A percentile compares a stretch with the other conserved stretches of the same genome.
Evolutionary conservation across 1,140 invertebrate species (phyloP).

Genomic region (Zaprionus africanus): DNA sequence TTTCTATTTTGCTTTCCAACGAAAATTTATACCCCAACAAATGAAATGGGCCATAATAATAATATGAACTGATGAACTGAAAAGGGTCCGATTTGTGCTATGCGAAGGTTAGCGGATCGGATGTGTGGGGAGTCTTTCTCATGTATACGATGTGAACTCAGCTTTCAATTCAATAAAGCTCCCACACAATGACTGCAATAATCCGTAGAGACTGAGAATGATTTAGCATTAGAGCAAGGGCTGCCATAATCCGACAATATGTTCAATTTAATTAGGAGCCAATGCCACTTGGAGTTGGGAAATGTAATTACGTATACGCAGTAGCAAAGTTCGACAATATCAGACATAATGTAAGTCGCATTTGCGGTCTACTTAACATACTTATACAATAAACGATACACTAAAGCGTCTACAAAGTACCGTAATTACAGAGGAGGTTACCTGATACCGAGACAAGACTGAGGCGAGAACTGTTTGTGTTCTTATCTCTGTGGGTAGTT

Average conservation of each 20-base stretch:
- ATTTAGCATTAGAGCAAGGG: conserved; percentile 28
- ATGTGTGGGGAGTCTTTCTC: neutral
- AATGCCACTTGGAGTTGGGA: conserved; percentile 23
- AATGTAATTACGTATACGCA: conserved; percentile 2
- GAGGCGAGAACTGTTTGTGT: conserved; percentile 2
- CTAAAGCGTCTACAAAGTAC: neutral
- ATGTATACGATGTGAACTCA: conserved; percentile 19
- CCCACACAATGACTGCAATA: conserved; percentile 18
- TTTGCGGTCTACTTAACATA: conserved; percentile 9
- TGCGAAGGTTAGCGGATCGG: conserved; percentile 41
- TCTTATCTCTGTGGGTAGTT: conserved; percentile 40
- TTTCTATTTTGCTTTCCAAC: conserved; percentile 64
- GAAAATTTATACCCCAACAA: conserved; percentile 47
- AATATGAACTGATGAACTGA: conserved; percentile 36
- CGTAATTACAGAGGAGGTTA: neutral
- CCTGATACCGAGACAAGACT: neutral
- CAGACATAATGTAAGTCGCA: neutral
- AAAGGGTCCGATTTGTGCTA: conserved; percentile 24
- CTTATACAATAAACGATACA: neutral
- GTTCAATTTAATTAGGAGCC: conserved; percentile 22
- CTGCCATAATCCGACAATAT: conserved; percentile 34
- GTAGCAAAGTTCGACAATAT: neutral
- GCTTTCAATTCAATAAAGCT: conserved; percentile 6
- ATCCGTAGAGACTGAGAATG: conserved; percentile 16
- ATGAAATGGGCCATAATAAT: conserved; percentile 57